phyloP scores from a whole-genome alignment of 2,113 vertebrate species.

The Jaculus jaculus region DNA sequence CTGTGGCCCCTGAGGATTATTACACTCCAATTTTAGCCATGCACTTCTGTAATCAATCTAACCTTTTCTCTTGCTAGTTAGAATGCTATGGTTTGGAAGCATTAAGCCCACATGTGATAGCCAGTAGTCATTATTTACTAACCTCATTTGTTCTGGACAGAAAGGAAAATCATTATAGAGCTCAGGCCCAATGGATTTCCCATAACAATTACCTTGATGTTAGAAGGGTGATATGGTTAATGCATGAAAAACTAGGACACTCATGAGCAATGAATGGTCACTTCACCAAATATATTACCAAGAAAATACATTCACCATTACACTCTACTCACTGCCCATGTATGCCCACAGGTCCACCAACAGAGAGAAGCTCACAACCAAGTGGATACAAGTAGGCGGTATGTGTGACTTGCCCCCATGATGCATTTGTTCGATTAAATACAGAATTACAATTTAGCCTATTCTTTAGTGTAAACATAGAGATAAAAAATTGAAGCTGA shows the following conservation, averaged over 20 bases:
- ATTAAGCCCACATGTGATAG: not conserved
- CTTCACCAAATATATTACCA: not conserved
- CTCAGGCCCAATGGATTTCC: not conserved
- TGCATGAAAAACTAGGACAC: not conserved
- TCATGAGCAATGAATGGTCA: not conserved
- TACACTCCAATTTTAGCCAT: not conserved
- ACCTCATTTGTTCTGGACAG: not conserved
- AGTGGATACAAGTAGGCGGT: too few relatives aligned
- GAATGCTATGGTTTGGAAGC: not conserved
- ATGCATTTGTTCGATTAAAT: not conserved
- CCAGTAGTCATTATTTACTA: not conserved
- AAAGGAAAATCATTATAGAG: not conserved
- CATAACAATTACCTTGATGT: not conserved
- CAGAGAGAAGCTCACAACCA: not conserved
- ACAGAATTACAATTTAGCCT: not conserved
- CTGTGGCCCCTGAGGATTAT: not conserved
- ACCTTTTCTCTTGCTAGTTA: not conserved
- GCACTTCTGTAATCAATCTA: not conserved
- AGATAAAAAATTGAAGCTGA: not conserved
- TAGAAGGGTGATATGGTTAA: not conserved
- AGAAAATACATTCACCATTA: not conserved
- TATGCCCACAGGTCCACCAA: rapidly evolving
- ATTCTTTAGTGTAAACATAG: not conserved
- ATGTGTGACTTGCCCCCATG: too few relatives aligned
- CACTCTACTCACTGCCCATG: rapidly evolving